Evolutionary conservation across 2,113 vertebrate genomes (phyloP).

Genomic region (Mobula birostris): DNA sequence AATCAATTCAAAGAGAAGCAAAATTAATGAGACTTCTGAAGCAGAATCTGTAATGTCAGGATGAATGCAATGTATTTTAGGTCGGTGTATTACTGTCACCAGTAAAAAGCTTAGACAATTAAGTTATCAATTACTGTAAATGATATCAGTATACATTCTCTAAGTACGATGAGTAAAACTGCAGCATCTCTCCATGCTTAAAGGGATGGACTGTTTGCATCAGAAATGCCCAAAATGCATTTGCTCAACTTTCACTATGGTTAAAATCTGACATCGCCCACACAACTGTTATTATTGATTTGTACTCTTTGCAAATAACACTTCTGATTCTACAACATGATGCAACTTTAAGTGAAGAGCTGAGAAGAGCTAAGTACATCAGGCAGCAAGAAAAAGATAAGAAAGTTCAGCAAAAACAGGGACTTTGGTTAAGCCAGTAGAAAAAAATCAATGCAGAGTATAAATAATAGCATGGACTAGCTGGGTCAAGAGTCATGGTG

Average conservation of each 20-base stretch:
- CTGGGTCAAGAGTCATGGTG: too few relatives aligned
- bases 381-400: not conserved
- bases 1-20: not conserved
- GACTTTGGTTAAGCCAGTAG: not conserved
- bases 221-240: not conserved
- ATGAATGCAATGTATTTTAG: not conserved
- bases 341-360: not conserved
- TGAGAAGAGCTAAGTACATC: not conserved
- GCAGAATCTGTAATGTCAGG: not conserved
- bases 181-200: not conserved
- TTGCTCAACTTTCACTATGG: not conserved
- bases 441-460: not conserved
- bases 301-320: not conserved
- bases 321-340: not conserved
- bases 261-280: not conserved
- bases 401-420: not conserved
- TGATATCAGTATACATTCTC: not conserved
- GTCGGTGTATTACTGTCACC: not conserved
- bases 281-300: not conserved
- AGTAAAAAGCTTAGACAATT: not conserved
- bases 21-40: not conserved
- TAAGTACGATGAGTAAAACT: not conserved
- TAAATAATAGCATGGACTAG: not conserved
- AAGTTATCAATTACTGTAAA: not conserved
- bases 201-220: not conserved